Base-by-base conservation (phyloP, 1,140 invertebrate species). In the Heliconius hermathena region DNA sequence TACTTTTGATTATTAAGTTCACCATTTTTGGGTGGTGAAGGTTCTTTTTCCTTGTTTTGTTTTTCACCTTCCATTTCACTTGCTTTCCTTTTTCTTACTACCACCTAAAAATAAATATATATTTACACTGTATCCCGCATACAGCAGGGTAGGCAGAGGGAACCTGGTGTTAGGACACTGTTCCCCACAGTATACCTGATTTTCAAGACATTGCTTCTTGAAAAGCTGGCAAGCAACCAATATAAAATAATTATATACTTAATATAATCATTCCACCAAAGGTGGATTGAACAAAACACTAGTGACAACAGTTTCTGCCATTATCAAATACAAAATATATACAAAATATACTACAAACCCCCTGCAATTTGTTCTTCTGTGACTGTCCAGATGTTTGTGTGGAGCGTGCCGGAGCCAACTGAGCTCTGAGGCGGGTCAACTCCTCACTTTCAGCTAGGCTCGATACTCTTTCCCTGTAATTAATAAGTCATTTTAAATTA, bases 381-480 rank as follows among this genome's bases (percentile, higher is more conserved):
- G 85, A 95, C 95, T 81, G 88, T 70, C 85, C 72, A 76, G 82
- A 80, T 78, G 85, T 78, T 49, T 84, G 84, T 9, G 86, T 75
- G 3, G 83, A 76, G 11, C 89, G 81, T 4, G 90, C 83, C 1
- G 91, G 90, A 6, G 90, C 93, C 36, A 93, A 77, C 83, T 94
- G 93, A 54, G 93, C 93, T 60, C 90, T 88, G 22, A 93, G 85
- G 22, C 92, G 84, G 60, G 90, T 94, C 87, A 97, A 95, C 84
- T 97, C 96, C 70, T 97, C 91, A 71, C 96, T 96, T 91, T 98
- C 97, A 78, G 98, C 96, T 9, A 98, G 89, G 78, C 96, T 96
- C n/a, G 97, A 97, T 11, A 98, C 97, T 54, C 96, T 88, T 85
- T 95, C 94, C 75, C 94, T 95, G 83, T 70, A 81, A 84, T 77